Conservation (phyloP, 2,888 invertebrate species). For the Brachyptera risi region DNA sequence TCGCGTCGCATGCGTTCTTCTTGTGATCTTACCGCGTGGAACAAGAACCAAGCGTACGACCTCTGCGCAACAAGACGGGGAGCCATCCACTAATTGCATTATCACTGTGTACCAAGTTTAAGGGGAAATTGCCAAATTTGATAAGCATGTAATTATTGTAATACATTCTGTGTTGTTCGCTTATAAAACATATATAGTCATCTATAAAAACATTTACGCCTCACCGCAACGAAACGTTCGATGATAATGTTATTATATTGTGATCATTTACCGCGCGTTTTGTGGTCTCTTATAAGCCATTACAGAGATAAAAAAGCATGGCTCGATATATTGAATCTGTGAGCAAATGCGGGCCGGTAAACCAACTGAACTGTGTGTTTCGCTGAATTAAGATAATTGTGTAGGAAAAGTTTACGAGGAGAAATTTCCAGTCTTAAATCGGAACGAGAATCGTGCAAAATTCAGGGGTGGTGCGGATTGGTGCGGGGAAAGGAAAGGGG, state of each 20-base stretch:
- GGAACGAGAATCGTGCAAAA: neutral
- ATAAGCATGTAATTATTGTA: neutral
- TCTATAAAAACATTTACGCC: too few relatives aligned
- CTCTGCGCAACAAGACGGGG: too few relatives aligned
- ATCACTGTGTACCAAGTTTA: neutral
- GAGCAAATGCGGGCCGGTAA: neutral
- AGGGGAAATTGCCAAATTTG: slow-evolving; percentile 3
- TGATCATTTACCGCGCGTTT: neutral
- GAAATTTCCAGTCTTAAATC: neutral
- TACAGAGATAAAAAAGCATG: too few relatives aligned
- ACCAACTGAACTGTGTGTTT: neutral
- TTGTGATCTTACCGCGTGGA: too few relatives aligned
- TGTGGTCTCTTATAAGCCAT: neutral
- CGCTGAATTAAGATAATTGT: slow-evolving; percentile 20
- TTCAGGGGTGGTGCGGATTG: neutral
- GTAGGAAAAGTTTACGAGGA: neutral
- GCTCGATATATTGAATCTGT: neutral
- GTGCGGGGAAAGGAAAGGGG: too few relatives aligned
- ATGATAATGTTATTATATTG: neutral
- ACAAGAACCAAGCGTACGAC: too few relatives aligned
- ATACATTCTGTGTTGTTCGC: too few relatives aligned
- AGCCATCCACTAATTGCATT: neutral
- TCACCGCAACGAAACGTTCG: too few relatives aligned
- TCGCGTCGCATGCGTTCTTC: too few relatives aligned
- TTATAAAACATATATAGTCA: too few relatives aligned